Evolutionary conservation across 2,113 vertebrate species (phyloP).

Genomic region (Anoura caudifer): DNA sequence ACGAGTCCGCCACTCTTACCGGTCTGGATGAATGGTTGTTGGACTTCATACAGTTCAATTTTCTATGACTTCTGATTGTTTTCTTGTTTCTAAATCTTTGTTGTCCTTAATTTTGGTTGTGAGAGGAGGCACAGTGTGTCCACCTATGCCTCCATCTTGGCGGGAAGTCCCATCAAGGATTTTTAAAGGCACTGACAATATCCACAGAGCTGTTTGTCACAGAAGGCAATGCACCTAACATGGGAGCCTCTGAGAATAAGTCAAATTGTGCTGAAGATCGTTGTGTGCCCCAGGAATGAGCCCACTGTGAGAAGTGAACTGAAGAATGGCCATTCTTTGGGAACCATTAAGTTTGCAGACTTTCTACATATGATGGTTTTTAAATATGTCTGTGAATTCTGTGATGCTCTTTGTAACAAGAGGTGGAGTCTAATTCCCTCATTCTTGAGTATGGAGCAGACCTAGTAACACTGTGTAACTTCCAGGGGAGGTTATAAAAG

Average conservation of each 20-base stretch:
- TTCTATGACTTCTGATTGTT: no score
- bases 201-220: background rate
- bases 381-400: background rate
- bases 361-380: background rate
- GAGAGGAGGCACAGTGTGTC: no score
- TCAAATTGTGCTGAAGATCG: background rate
- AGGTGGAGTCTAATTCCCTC: background rate
- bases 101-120: no score
- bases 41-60: no score
- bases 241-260: background rate
- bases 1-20: no score
- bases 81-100: no score
- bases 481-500: background rate
- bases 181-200: background rate
- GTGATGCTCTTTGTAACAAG: background rate
- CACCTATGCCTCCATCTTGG: no score
- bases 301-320: background rate
- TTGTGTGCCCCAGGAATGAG: background rate
- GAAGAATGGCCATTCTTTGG: background rate
- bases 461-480: background rate
- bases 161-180: background rate
- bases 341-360: background rate
- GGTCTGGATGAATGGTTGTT: no score
- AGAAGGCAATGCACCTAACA: background rate
- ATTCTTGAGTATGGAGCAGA: background rate